Evolutionary conservation across 2,888 invertebrate genomes (phyloP), one percentile per base, ranked within the genome.

Genomic region (Drosophila formosana): DNA sequence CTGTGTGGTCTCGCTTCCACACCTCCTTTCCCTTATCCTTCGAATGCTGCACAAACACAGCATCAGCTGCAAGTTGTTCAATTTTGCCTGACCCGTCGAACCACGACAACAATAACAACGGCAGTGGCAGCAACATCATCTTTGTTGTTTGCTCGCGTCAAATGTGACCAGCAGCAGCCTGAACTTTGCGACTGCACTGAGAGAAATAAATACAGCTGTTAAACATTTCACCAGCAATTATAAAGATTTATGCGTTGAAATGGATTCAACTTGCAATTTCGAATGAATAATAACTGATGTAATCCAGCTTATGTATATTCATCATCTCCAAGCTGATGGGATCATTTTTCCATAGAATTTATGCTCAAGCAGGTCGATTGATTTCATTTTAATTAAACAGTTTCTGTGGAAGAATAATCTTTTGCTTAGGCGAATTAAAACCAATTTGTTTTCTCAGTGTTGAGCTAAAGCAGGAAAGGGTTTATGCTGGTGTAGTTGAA

Each of bases 111-210:
- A 69, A 28, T 37, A 57, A 30, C 25, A 39, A n/a, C 39, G 46
- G 11, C 30, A 49, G 11, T 41, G 34, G 13, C 18, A 28, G 5
- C 28, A 25, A 18, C 63, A 23, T 23, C 37, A 52, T 43, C 37
- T 61, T 56, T 65, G 45, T 55, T 68, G 60, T 60, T 55, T 71
- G 52, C 13, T 57, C 13, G 50, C 62, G 18, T 64, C 61, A 64
- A 69, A 58, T 75, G 66, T 63, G 64, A 57, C 61, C 75, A 69
- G 41, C 62, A 74, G 63, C 52, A 60, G 52, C 34, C 34, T 43
- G 32, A 4, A 32, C 41, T 8, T 6, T n/a, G 60, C 1, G 11
- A 43, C 11, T 51, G 13, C 62, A 63, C 62, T 56, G 49, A 28
- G 28, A 9, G 37, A 25, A 53, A 34, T 25, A n/a, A n/a, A 39